A percentile compares a stretch with the other conserved stretches of the same genome.
phyloP scores from a whole-genome alignment of 2,797 vertebrate genomes.

The Xiphophorus birchmanni region DNA sequence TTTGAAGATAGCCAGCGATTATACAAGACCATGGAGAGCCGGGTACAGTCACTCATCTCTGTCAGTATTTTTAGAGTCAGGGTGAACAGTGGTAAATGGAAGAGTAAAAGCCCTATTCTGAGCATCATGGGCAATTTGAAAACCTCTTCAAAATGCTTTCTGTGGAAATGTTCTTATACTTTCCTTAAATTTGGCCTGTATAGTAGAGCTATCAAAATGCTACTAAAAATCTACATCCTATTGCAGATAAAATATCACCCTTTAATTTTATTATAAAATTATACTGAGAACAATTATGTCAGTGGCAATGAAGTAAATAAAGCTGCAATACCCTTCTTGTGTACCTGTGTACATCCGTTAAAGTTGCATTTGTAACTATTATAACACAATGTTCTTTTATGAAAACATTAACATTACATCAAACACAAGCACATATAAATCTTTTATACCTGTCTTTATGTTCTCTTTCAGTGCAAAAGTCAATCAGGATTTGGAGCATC shows the following conservation, averaged over 20 bases:
- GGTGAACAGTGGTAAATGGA: not conserved
- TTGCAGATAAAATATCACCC: not conserved
- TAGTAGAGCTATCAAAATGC: not conserved
- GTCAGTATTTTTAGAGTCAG: constrained; percentile 11
- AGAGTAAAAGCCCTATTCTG: constrained; percentile 11
- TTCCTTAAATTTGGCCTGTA: not conserved
- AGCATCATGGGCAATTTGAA: not conserved
- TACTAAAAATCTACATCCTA: not conserved
- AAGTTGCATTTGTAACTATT: no score
- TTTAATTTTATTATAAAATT: not conserved
- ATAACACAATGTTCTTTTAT: not conserved
- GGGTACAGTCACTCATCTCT: constrained; percentile 71
- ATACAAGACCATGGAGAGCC: constrained; percentile 77
- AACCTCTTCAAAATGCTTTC: not conserved
- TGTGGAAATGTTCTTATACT: not conserved
- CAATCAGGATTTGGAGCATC: constrained; percentile 80
- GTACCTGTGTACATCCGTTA: no score
- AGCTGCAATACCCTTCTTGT: not conserved
- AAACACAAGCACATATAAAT: not conserved
- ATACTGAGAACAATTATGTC: not conserved
- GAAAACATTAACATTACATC: not conserved
- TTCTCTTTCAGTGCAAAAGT: constrained; percentile 71
- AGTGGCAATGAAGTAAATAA: not conserved
- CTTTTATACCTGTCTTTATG: not conserved
- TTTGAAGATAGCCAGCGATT: constrained; percentile 77